Percentiles rank a stretch among this genome's conserved stretches.
Evolutionary conservation across 2,888 invertebrate species (phyloP).

Genomic region (Globia sparganii): DNA sequence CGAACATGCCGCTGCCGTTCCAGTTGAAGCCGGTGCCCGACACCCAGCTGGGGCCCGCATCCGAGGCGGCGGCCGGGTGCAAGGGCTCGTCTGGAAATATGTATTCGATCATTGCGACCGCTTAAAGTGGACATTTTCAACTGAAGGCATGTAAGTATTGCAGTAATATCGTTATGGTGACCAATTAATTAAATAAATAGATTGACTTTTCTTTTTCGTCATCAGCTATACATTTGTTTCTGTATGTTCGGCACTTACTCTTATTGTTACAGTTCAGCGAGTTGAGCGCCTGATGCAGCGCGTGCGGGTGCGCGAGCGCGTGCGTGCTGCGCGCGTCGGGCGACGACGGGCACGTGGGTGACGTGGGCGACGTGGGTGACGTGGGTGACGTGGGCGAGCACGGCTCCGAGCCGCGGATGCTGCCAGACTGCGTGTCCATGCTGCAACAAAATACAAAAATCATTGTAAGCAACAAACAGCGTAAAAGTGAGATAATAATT

Average conservation of each 20-base stretch:
- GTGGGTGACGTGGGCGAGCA: constrained; percentile 92
- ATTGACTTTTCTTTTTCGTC: constrained; percentile 4
- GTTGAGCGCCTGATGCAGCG: constrained; percentile 77
- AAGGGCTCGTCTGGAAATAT: constrained; percentile 30
- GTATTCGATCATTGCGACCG: neutral
- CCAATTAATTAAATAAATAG: neutral
- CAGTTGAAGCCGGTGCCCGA: constrained; percentile 68
- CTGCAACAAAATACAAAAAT: constrained; percentile 80
- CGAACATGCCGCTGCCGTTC: constrained; percentile 61
- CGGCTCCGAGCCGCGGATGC: constrained; percentile 97
- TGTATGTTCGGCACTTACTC: constrained; percentile 20
- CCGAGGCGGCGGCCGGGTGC: constrained; percentile 62
- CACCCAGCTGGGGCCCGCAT: constrained; percentile 73
- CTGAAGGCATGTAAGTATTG: neutral
- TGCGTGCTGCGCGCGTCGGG: constrained; percentile 90
- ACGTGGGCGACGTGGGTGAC: constrained; percentile 91
- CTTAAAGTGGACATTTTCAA: neutral
- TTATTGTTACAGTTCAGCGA: constrained; percentile 67
- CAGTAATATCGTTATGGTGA: neutral
- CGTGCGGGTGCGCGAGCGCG: constrained; percentile 77
- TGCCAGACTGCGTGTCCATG: constrained; percentile 98
- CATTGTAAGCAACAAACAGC: neutral
- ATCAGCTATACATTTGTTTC: too few relatives aligned
- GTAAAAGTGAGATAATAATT: neutral
- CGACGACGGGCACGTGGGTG: constrained; percentile 92